Percentiles rank a stretch among this genome's conserved stretches.
Conservation (phyloP, 2,113 vertebrate genomes). For the Oceanites oceanicus region DNA sequence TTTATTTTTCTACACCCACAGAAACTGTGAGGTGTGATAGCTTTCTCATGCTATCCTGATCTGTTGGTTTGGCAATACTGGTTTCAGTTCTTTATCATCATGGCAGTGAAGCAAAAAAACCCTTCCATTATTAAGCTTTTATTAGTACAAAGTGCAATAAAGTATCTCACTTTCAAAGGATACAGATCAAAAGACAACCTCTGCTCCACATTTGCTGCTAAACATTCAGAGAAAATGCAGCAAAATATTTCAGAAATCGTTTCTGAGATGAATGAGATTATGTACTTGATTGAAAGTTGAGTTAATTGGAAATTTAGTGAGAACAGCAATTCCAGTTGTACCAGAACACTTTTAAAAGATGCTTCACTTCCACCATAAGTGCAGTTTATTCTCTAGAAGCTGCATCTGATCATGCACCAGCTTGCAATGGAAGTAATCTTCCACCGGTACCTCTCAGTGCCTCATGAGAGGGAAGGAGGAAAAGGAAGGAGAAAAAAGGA, state of each 20-base stretch:
- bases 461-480: not conserved
- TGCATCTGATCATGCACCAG: not conserved
- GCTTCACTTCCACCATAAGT: not conserved
- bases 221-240: not conserved
- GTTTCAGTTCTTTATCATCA: not conserved
- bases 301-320: not conserved
- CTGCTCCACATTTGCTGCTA: not conserved
- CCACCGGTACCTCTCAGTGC: not conserved
- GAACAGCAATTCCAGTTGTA: not conserved
- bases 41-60: not conserved
- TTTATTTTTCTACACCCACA: not conserved
- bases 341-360: not conserved
- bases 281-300: not conserved
- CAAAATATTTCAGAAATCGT: not conserved
- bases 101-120: not conserved
- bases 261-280: not conserved
- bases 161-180: not conserved
- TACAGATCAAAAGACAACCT: not conserved
- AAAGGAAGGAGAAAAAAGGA: not conserved
- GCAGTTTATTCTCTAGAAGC: not conserved
- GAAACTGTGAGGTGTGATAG: not conserved
- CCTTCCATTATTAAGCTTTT: not conserved
- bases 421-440: not conserved
- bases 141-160: not conserved
- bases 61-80: not conserved